These are phyloP conservation scores for Ganaspis sp. DNA, from an alignment of 1,140 invertebrate species.

Conservation along the genomic window DNA sequence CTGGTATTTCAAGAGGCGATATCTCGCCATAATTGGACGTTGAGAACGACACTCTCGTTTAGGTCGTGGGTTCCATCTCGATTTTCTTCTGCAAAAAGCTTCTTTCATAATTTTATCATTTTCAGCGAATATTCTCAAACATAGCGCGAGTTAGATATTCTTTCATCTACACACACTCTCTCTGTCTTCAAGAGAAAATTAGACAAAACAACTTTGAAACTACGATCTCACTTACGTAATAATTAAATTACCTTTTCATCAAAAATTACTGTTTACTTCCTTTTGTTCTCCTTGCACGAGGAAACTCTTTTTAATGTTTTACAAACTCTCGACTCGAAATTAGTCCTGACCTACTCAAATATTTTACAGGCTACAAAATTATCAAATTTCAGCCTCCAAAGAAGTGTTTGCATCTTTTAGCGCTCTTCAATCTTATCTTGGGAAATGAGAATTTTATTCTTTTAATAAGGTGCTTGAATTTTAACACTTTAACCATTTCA, in stretches of 20 bases:
- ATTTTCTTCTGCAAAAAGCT: background rate
- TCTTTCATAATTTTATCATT: slow-evolving; percentile 28
- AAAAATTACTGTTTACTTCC: slow-evolving; percentile 14
- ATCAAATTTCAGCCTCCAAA: background rate
- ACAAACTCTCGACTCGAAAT: slow-evolving; percentile 10
- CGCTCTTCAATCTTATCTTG: background rate
- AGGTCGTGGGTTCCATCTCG: background rate
- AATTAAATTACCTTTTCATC: slow-evolving; percentile 4
- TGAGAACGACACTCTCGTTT: slow-evolving; percentile 28
- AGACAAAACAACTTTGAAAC: background rate
- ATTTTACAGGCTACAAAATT: background rate
- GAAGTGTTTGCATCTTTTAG: background rate
- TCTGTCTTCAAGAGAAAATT: background rate
- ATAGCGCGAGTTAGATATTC: background rate
- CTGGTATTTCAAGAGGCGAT: slow-evolving; percentile 30
- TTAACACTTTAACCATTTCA: too few species aligned
- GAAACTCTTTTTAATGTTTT: slow-evolving; percentile 10
- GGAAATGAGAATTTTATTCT: background rate
- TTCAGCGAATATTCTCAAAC: background rate
- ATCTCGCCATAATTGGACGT: slow-evolving; percentile 26
- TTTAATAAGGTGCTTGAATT: slow-evolving; percentile 3
- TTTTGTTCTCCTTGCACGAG: background rate
- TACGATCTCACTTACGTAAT: background rate
- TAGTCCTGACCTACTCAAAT: slow-evolving; percentile 9
- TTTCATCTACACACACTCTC: background rate